phyloP scores from a whole-genome alignment of 2,888 invertebrate genomes.

The Meteorus cinctellus region DNA sequence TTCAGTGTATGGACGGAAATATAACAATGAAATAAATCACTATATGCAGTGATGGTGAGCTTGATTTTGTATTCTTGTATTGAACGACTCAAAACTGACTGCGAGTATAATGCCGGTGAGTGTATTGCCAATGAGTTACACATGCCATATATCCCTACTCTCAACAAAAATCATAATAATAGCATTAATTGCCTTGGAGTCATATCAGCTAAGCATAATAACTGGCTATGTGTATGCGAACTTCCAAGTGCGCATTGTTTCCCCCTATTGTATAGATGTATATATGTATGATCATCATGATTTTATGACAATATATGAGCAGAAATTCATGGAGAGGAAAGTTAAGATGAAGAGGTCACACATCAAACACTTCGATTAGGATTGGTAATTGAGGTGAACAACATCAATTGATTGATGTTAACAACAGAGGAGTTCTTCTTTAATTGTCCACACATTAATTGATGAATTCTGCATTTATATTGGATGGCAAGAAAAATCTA shows the following conservation, averaged over 20 bases:
- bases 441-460: not conserved
- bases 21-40: constrained; percentile 11
- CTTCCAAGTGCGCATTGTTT: constrained; percentile 32
- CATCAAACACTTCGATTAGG: not conserved
- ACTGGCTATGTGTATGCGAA: constrained; percentile 54
- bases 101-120: constrained; percentile 51
- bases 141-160: constrained; percentile 59
- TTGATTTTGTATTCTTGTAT: constrained; percentile 38
- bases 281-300: not conserved
- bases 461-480: not conserved
- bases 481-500: not conserved
- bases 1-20: not conserved
- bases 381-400: not conserved
- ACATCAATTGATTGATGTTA: not conserved
- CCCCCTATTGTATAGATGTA: constrained; percentile 15
- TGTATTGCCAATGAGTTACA: constrained; percentile 51
- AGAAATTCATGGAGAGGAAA: not conserved
- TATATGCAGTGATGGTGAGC: constrained; percentile 40
- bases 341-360: not conserved
- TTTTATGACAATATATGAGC: not conserved
- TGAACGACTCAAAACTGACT: constrained; percentile 43
- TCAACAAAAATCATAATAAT: constrained; percentile 70
- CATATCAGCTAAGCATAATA: constrained; percentile 69
- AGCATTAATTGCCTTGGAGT: constrained; percentile 69
- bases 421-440: not conserved